Evolutionary conservation across 2,888 invertebrate genomes (phyloP), one percentile per base, ranked within the genome.

Genomic region (Tenthredo livida): DNA sequence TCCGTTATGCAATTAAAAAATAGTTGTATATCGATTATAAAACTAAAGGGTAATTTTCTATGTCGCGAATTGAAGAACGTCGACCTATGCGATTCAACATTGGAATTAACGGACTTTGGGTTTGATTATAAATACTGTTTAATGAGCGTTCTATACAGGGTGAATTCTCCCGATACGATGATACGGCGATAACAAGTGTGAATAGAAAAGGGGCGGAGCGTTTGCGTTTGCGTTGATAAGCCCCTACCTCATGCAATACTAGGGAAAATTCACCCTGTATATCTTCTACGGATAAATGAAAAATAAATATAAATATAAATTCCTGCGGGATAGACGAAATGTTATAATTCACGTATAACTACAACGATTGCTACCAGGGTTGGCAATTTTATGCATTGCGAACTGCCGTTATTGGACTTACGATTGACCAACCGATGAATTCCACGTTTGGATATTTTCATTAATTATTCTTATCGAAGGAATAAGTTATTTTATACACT

Each of bases 261-360:
- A 33, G 33, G 33, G 33, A 33, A 4, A 33, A 33, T 33, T 33
- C 33, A 33, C 33, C 33, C 33, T 33, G 4, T 78, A n/a, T 78
- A 15, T 75, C 47, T 47, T 12, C 15, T 47, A n/a, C 43, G 17
- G 37, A 50, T 15, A 43, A 50, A 77, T 58, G 33, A 7, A 37
- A 37, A 7, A 37, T 37, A 80, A 80, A 80, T 80, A 61, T 37
- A 61, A 78, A 61, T 33, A 80, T 80, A 33, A 80, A 25, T 61
- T 58, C 67, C 33, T 67, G 67, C 33, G 67, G 33, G 29, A 67
- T 67, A 29, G 25, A 17, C 7, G 17, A 67, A 33, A 33, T 17
- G 10, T 67, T 33, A n/a, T 43, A 25, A 47, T 73, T 21, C 5
- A 73, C 40, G 21, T 73, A 73, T 29, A 29, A n/a, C n/a, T 73